Base-by-base conservation (phyloP, 2,888 invertebrate species). In the Leptodirus hochenwartii region DNA sequence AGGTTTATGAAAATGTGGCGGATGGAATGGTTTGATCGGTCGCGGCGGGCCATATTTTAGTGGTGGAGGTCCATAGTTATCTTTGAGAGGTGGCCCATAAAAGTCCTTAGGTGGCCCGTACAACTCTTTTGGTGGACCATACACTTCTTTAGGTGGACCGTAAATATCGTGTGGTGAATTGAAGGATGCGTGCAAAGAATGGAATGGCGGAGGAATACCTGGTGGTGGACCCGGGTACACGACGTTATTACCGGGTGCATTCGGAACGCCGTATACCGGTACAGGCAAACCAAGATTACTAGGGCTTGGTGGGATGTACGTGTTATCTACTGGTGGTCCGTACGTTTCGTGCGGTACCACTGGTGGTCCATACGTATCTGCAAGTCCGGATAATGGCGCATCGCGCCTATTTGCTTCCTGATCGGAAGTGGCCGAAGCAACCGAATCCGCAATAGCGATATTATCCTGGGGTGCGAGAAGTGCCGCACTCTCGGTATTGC, bases 181-280 rank as follows among this genome's bases (percentile, higher is more conserved):
- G 22, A 30, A 30, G 5, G 40, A 32, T 9, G 32, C 23, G 15
- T 16, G 12, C 34, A 34, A 13, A 36, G 38, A 29, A 38, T 39
- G 13, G 25, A 29, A 17, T 10, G 55, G 51, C 20, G 59, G 56
- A 17, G 56, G 56, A 24, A 57, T 47, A 40, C 47, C 60, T 14
- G 61, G 58, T 4, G 60, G 56, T 17, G 60, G 61, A 27, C 49
- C 50, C n/a, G 58, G 58, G 42, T 58, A 59, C 25, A 56, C 45
- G 17, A 55, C 37, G 32, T 53, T 56, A 37, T 51, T 53, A 3
- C 50, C 45, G 5, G 58, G 55, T 25, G 54, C 48, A 35, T 64
- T 59, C 4, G 69, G 69, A 0, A 62, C 63, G 30, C 69, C 69
- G 44, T 69, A 69, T 0, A 69, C 58, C 11, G 68, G 67, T 2